Evolutionary conservation across 2,113 vertebrate species (phyloP).

Genomic region (Tursiops truncatus): DNA sequence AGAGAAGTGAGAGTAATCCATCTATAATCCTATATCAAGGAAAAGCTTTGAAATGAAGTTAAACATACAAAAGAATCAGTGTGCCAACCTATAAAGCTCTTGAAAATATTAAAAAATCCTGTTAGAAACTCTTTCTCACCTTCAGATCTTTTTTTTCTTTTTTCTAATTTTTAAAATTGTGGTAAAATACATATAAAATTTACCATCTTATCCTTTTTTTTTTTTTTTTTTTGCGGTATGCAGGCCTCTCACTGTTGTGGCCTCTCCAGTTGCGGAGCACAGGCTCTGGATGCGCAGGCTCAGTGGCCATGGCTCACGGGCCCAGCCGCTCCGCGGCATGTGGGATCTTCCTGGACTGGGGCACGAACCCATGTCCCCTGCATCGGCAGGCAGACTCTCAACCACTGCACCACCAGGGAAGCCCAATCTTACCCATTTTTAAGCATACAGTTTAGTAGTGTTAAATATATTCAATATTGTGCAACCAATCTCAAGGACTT

Average conservation of each 20-base stretch:
- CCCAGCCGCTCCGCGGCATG: too few species aligned
- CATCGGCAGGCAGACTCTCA: too few species aligned
- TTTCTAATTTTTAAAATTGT: neutral
- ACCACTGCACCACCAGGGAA: too few species aligned
- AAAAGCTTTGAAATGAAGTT: neutral
- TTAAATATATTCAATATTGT: neutral
- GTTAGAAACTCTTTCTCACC: neutral
- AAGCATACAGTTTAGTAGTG: neutral
- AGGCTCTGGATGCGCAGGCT: too few species aligned
- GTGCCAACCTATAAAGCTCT: neutral
- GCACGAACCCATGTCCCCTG: too few species aligned
- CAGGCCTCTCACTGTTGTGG: too few species aligned
- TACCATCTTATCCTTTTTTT: neutral
- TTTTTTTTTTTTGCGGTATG: too few species aligned
- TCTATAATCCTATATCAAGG: neutral
- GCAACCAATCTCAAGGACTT: neutral
- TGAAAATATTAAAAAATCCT: conserved; percentile 5
- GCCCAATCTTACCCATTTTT: neutral
- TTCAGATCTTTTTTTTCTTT: neutral
- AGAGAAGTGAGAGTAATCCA: neutral
- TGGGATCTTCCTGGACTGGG: too few species aligned
- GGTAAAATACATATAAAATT: neutral
- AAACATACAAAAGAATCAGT: conserved; percentile 29
- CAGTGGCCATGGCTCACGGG: too few species aligned
- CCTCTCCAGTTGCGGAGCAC: too few species aligned